phyloP scores from a whole-genome alignment of 2,113 vertebrate genomes.

The Rhagologus leucostigma region DNA sequence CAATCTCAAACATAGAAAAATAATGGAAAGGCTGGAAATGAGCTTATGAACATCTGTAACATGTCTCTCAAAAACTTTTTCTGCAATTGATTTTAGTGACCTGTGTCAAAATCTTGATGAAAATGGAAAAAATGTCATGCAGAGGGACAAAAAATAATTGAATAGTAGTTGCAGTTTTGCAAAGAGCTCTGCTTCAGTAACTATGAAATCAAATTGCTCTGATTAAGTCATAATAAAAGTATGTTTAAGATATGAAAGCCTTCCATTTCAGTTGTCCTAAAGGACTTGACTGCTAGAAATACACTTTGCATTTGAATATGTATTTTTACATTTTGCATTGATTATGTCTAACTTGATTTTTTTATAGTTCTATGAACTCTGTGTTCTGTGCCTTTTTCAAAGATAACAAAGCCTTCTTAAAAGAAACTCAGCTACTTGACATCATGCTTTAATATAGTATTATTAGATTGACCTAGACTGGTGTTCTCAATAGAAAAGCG shows the following conservation, averaged over 20 bases:
- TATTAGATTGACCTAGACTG: not conserved
- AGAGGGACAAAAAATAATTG: not conserved
- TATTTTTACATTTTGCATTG: not conserved
- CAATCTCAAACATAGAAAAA: not conserved
- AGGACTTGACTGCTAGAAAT: not conserved
- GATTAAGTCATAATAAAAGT: not conserved
- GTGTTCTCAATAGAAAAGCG: not conserved
- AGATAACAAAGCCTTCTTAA: not conserved
- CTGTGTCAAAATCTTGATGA: not conserved
- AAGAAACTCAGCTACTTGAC: not conserved
- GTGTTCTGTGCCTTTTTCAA: not conserved
- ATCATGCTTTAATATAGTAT: not conserved
- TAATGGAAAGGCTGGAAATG: not conserved
- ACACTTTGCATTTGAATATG: not conserved
- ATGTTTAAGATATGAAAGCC: not conserved
- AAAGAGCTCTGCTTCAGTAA: not conserved
- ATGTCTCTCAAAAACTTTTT: not conserved
- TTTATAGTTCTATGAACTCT: not conserved
- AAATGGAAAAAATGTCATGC: not conserved
- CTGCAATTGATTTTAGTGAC: not conserved
- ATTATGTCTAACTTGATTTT: not conserved
- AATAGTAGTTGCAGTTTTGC: not conserved
- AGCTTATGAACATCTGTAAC: not conserved
- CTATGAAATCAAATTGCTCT: not conserved
- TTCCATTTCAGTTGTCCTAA: not conserved